Evolutionary conservation across 1,140 invertebrate species (phyloP).

Genomic region (Orius insidiosus): DNA sequence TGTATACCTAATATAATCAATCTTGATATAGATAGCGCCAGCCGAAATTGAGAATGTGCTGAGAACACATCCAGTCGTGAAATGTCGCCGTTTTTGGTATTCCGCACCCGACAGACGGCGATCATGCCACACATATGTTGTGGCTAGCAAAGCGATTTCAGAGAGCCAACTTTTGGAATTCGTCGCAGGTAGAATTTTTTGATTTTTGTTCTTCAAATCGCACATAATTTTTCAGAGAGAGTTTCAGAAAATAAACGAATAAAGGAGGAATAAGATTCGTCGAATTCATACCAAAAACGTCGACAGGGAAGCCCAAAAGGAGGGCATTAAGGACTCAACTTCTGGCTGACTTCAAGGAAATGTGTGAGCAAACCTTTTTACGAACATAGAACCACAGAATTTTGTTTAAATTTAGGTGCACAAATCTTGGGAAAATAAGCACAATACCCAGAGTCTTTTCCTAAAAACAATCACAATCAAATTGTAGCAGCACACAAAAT

Average conservation of each 20-base stretch:
- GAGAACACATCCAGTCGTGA: slow-evolving; percentile 49
- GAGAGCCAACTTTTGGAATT: slow-evolving; percentile 33
- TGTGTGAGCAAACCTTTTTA: too few relatives aligned
- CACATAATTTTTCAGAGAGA: slow-evolving; percentile 22
- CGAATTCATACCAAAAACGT: slow-evolving; percentile 43
- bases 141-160: slow-evolving; percentile 29
- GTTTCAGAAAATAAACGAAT: slow-evolving; percentile 37
- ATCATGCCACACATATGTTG: slow-evolving; percentile 55
- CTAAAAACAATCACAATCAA: background rate
- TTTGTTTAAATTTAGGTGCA: slow-evolving; percentile 1
- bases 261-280: slow-evolving; percentile 46
- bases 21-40: slow-evolving; percentile 53
- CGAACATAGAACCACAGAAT: background rate
- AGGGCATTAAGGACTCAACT: slow-evolving; percentile 2
- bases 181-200: slow-evolving; percentile 20
- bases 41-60: slow-evolving; percentile 72
- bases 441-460: too few relatives aligned
- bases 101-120: slow-evolving; percentile 49
- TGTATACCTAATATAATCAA: too few relatives aligned
- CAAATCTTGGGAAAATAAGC: background rate
- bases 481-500: too few relatives aligned
- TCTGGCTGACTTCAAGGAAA: slow-evolving; percentile 7
- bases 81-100: slow-evolving; percentile 64
- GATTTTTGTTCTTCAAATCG: too few relatives aligned
- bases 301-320: slow-evolving; percentile 35